Percentiles rank a stretch among this genome's conserved stretches.
Evolutionary conservation across 2,113 vertebrate genomes (phyloP).

Genomic region (Cyanocitta stelleri): DNA sequence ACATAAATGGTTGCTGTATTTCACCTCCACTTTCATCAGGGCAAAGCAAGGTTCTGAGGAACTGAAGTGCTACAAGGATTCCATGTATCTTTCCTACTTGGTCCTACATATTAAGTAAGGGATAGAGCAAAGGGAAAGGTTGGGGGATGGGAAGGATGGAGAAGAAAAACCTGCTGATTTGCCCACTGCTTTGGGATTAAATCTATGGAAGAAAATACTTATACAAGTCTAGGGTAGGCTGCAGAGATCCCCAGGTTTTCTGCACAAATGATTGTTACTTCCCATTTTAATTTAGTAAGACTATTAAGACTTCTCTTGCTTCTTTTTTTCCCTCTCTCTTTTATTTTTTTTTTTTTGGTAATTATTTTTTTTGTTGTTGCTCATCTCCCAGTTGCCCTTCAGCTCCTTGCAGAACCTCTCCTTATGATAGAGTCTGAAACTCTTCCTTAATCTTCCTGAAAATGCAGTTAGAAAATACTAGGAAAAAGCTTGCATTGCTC

Average conservation of each 20-base stretch:
- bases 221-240: not conserved
- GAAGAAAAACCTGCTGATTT: not conserved
- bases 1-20: fast-evolving
- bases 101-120: not conserved
- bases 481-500: not conserved
- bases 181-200: not conserved
- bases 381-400: not conserved
- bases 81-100: not conserved
- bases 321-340: too few species aligned
- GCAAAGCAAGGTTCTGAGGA: not conserved
- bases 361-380: not conserved
- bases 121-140: not conserved
- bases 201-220: not conserved
- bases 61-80: not conserved
- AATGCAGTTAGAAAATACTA: not conserved
- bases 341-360: not conserved
- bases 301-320: not conserved
- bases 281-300: not conserved
- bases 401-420: not conserved
- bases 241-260: not conserved
- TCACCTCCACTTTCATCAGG: not conserved
- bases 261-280: not conserved
- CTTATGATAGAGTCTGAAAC: not conserved
- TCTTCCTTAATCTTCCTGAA: not conserved
- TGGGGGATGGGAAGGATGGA: not conserved